Evolutionary conservation across 2,797 vertebrate genomes (phyloP).

Genomic region (Onychomys torridus): DNA sequence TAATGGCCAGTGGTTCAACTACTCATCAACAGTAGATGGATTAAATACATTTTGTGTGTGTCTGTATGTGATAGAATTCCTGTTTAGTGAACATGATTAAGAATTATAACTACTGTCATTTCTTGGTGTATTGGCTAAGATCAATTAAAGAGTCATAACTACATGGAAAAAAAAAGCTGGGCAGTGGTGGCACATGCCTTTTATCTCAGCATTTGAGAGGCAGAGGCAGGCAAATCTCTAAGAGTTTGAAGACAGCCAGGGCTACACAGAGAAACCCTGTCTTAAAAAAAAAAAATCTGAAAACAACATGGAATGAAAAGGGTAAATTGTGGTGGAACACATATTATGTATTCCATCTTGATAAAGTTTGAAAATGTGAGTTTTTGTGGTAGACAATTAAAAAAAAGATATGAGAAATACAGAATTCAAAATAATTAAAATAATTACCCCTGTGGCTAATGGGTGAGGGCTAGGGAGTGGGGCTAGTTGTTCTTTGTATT

Average conservation of each 20-base stretch:
- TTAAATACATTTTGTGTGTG: background rate
- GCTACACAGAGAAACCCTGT: no score
- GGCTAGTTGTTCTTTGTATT: background rate
- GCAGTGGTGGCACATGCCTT: no score
- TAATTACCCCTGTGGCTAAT: background rate
- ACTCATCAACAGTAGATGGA: background rate
- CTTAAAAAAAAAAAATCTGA: background rate
- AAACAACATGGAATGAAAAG: background rate
- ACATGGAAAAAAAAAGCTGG: background rate
- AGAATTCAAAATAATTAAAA: background rate
- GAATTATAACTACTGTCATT: background rate
- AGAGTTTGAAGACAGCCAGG: no score
- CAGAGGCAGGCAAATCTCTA: no score
- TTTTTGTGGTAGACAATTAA: background rate
- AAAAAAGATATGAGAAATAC: background rate
- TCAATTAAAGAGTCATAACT: background rate
- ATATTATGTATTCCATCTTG: background rate
- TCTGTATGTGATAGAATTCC: background rate
- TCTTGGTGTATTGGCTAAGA: background rate
- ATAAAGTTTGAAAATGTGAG: background rate
- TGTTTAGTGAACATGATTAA: background rate
- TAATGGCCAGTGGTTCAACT: background rate
- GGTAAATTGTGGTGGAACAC: background rate
- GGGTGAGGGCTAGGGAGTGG: background rate
- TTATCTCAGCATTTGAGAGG: no score